Conservation (phyloP, 2,888 invertebrate species). For the Calephelis perditalis region DNA sequence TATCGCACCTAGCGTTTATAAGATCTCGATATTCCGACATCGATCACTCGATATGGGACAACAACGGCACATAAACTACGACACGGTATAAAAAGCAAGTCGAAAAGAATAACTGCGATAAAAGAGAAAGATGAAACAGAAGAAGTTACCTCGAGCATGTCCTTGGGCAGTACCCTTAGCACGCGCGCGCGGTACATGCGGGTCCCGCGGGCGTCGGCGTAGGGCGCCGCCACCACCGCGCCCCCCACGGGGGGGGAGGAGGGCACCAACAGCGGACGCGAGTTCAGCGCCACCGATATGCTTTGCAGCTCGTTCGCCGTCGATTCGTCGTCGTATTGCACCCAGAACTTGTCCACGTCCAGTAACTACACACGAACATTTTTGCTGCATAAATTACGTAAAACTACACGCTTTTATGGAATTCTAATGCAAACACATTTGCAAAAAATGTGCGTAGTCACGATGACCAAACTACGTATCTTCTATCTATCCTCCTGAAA, state of each 20-base stretch:
- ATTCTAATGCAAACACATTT: too few relatives aligned
- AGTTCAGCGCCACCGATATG: constrained; percentile 38
- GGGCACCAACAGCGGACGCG: constrained; percentile 36
- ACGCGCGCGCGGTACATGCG: constrained; percentile 76
- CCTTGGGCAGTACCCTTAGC: constrained; percentile 43
- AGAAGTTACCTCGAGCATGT: constrained; percentile 49
- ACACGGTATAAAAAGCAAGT: too few relatives aligned
- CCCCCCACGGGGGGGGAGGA: constrained; percentile 30
- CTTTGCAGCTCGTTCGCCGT: constrained; percentile 42
- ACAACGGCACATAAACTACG: too few relatives aligned
- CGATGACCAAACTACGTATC: too few relatives aligned
- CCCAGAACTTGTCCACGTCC: constrained; percentile 84
- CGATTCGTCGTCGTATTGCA: constrained; percentile 72
- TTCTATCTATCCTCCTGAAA: too few relatives aligned
- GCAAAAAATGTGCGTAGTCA: too few relatives aligned
- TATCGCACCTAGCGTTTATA: too few relatives aligned
- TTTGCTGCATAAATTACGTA: background rate
- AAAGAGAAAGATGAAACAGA: too few relatives aligned
- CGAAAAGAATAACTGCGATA: too few relatives aligned
- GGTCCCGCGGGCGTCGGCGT: constrained; percentile 45
- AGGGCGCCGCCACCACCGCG: constrained; percentile 74
- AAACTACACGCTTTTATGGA: too few relatives aligned
- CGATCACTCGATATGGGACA: too few relatives aligned
- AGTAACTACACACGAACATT: constrained; percentile 57
- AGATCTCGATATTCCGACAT: too few relatives aligned